Base-by-base conservation (phyloP, 2,888 invertebrate species). In the Lutraria lutraria region DNA sequence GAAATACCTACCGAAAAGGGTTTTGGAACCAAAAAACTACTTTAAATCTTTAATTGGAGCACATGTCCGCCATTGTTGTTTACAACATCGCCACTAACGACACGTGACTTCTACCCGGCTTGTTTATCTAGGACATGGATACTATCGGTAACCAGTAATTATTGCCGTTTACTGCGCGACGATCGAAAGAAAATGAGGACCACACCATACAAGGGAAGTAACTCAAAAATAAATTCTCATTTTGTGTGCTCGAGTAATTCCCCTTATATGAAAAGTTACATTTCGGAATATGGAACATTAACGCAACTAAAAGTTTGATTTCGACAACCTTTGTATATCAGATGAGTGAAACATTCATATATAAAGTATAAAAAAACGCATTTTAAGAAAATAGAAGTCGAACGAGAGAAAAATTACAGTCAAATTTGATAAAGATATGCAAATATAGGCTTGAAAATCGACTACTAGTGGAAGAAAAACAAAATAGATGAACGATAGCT, bases 1-100 rank as follows among this genome's bases (percentile, higher is more conserved):
- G n/a, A 68, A 12, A n/a, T n/a, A 68, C 63, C n/a, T 25, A 68
- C 63, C 63, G n/a, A 19, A 21, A 10, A 63, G n/a, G 63, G n/a
- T 68, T 68, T 68, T 25, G 25, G 25, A n/a, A 25, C 25, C 25
- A 68, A 68, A 68, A 68, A 68, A 25, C 0, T 68, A 8, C 3
- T 43, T 68, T 68, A 25, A 25, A 68, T 76, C 29, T 43, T 43
- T 81, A 86, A 83, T 83, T 83, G 83, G 52, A 15, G 6, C 25
- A 13, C 19, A 52, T 15, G 31, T 53, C 63, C 83, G 83, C 87
- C 88, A 88, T 90, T 83, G 85, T 68, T 90, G 83, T 90, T 90
- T 85, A 90, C 90, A 68, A 19, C 56, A 88, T 90, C 76, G 81
- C 88, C 76, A 86, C 82, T 90, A 84, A 88, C 90, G 84, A 90